Conservation (phyloP, 2,113 vertebrate species). For the Halichoeres trimaculatus region DNA sequence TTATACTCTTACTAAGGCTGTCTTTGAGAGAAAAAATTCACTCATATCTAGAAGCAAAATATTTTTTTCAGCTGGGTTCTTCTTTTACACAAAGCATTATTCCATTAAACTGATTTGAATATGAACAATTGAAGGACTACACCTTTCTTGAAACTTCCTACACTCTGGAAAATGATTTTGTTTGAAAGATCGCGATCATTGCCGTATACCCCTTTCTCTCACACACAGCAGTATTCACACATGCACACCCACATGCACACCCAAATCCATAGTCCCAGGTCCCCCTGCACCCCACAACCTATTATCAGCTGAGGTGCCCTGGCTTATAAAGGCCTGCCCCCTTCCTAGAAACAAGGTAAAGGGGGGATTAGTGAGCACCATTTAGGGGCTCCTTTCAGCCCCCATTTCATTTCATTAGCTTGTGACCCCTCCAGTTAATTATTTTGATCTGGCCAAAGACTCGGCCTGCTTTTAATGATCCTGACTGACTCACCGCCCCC, state of each 20-base stretch:
- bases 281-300: constrained; percentile 51
- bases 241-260: constrained; percentile 23
- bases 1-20: too few relatives aligned
- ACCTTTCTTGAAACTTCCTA: background rate
- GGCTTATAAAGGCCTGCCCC: constrained; percentile 60
- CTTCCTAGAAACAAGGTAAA: constrained; percentile 82
- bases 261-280: constrained; percentile 38
- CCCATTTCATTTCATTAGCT: constrained; percentile 86
- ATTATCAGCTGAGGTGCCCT: constrained; percentile 70
- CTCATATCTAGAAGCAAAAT: background rate
- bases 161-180: background rate
- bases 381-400: constrained; percentile 77
- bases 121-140: constrained; percentile 18
- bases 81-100: background rate
- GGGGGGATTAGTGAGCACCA: constrained; percentile 82
- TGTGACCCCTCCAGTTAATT: constrained; percentile 88
- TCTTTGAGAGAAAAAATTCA: background rate
- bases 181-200: background rate
- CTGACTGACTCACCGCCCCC: constrained; percentile 80
- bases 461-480: constrained; percentile 84
- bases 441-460: constrained; percentile 87
- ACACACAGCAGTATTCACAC: constrained; percentile 12
- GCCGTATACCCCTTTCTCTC: background rate
- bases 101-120: constrained; percentile 31
- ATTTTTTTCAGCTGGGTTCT: background rate